Evolutionary conservation across 2,113 vertebrate species (phyloP).

Genomic region (Stigmatopora nigra): DNA sequence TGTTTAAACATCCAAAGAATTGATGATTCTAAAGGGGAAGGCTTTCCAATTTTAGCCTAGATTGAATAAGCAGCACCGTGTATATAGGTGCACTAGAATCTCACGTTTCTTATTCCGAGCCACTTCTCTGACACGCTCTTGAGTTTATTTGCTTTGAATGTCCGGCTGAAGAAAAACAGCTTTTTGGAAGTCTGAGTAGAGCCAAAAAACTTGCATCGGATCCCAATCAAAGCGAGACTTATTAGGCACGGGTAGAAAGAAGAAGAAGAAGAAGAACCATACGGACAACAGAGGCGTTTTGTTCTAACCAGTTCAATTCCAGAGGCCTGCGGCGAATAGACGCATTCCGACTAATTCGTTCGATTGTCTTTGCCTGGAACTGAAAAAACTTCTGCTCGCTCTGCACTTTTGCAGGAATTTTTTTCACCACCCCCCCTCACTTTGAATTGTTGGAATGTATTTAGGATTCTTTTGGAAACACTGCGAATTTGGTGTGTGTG

Average conservation of each 20-base stretch:
- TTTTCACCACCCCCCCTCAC: neutral
- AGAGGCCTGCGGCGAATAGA: conserved; percentile 46
- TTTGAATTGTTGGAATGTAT: conserved; percentile 12
- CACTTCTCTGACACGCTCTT: conserved; percentile 26
- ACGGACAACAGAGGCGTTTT: neutral
- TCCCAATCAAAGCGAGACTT: neutral
- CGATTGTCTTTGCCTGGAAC: conserved; percentile 55
- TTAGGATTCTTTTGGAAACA: conserved; percentile 8
- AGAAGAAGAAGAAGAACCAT: neutral
- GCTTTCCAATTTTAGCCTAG: neutral
- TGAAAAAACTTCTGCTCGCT: conserved; percentile 32
- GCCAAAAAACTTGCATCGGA: neutral
- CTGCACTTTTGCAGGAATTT: conserved; percentile 8
- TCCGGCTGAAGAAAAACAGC: conserved; percentile 35
- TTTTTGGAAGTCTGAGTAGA: neutral
- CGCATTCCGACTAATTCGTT: conserved; percentile 56
- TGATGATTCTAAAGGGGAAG: neutral
- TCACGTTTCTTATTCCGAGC: conserved; percentile 24
- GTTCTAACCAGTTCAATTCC: conserved; percentile 23
- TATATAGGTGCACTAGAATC: conserved; percentile 5
- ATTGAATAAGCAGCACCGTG: conserved; percentile 11
- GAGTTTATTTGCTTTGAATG: conserved; percentile 37
- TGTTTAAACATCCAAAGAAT: neutral
- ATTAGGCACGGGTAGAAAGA: neutral
- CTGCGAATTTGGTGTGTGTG: conserved; percentile 9